Evolutionary conservation across 2,888 invertebrate genomes (phyloP).

Genomic region (Rosalia funebris): DNA sequence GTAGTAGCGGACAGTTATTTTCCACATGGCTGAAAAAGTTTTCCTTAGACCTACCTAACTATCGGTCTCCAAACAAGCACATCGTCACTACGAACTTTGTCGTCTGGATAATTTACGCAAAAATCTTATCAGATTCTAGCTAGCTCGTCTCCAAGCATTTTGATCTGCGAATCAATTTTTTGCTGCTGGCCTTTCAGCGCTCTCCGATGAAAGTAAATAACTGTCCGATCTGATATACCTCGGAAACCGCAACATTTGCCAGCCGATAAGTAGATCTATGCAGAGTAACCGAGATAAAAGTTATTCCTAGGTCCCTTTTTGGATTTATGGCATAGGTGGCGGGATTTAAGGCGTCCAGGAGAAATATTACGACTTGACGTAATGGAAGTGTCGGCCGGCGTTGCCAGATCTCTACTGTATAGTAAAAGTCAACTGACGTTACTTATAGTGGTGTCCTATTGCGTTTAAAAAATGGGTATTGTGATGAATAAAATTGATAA

Average conservation of each 20-base stretch:
- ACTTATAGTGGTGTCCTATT: too few relatives aligned
- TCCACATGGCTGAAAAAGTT: too few relatives aligned
- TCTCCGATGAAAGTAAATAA: not conserved
- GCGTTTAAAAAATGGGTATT: too few relatives aligned
- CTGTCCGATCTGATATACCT: conserved; percentile 1
- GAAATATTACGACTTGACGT: conserved; percentile 42
- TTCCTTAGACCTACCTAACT: too few relatives aligned
- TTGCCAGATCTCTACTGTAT: not conserved
- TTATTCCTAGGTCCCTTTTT: conserved; percentile 14
- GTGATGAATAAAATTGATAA: too few relatives aligned
- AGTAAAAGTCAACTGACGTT: too few relatives aligned
- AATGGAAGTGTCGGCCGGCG: not conserved
- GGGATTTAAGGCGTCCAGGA: conserved; percentile 44
- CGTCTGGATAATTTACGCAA: too few relatives aligned
- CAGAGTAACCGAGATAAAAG: not conserved
- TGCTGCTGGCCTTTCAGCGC: not conserved
- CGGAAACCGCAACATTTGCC: not conserved
- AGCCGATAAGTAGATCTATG: not conserved
- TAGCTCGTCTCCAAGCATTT: not conserved
- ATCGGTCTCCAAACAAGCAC: too few relatives aligned
- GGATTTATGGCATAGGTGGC: conserved; percentile 41
- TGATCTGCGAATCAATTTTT: not conserved
- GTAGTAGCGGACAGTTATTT: too few relatives aligned
- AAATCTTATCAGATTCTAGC: too few relatives aligned
- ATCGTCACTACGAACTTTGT: too few relatives aligned